Base-by-base conservation (phyloP, 2,888 invertebrate genomes). In the Sesia bembeciformis region DNA sequence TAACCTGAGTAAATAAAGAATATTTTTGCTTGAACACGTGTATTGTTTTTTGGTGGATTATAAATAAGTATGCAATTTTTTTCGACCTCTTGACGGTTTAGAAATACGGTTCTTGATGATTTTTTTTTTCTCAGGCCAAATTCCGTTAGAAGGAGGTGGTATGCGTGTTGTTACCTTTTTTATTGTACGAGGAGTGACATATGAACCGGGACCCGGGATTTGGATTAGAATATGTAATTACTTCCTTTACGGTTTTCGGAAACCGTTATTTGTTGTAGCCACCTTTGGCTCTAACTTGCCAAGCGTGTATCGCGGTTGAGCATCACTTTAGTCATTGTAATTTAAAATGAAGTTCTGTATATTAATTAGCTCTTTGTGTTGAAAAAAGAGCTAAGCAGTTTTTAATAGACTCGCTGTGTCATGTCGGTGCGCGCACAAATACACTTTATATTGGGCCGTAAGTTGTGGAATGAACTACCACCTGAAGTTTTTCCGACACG, bases 221-320 rank as follows among this genome's bases (percentile, higher is more conserved):
- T 67, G 84, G 85, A 87, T 88, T 85, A 84, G 89, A 86, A 89
- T 88, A 87, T 84, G 86, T 89, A 89, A 89, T 89, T 88, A 88
- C 84, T 89, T 89, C 89, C 89, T 88, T 85, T 84, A 86, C 82
- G 87, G 75, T 78, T 81, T 85, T 81, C 81, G 89, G 88, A 88
- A 87, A 84, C 84, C 81, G 78, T 76, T 74, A 70, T 72, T 65
- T 60, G 70, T 6, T n/a, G 46, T 46, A 8, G 46, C 52, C 42
- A 43, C 51, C 40, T 51, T 46, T 46, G 23, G 23, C 23, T 23
- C 23, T 23, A 23, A 23, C 23, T 23, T 23, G 23, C 23, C 23
- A 23, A 23, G 23, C 23, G 23, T 23, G 23, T 23, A 23, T 23
- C 23, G 23, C 23, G 23, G 23, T 23, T 23, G 23, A 23, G 2